A percentile compares a stretch with the other conserved stretches of the same genome.
Evolutionary conservation across 1,140 invertebrate species (phyloP).

Genomic region (Dreissena polymorpha): DNA sequence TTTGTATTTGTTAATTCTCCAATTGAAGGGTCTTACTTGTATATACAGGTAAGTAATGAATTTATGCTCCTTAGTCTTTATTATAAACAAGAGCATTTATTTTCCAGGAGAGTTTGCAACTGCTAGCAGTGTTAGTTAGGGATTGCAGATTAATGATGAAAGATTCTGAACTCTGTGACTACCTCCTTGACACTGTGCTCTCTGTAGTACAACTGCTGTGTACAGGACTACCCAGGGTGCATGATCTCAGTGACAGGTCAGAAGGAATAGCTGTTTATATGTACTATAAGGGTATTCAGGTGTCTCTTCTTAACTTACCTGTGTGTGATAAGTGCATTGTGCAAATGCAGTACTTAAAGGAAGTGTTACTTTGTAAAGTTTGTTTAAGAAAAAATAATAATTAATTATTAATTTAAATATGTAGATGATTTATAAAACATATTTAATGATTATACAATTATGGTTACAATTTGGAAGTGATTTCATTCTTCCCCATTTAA

Average conservation of each 20-base stretch:
- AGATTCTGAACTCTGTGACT: conserved; percentile 53
- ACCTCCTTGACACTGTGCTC: conserved; percentile 60
- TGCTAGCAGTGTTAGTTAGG: conserved; percentile 48
- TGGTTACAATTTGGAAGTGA: too few species aligned
- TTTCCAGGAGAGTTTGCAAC: conserved; percentile 57
- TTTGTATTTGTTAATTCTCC: not conserved
- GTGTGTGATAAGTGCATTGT: not conserved
- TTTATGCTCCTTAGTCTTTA: not conserved
- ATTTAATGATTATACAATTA: too few species aligned
- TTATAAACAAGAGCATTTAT: not conserved
- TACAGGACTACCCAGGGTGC: conserved; percentile 38
- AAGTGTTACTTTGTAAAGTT: not conserved
- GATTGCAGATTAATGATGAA: conserved; percentile 53
- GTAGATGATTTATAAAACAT: not conserved
- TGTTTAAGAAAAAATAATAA: conserved; percentile 2
- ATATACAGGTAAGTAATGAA: not conserved
- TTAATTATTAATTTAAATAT: not conserved
- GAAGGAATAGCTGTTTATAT: not conserved
- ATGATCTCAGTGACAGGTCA: not conserved
- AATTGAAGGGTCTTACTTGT: not conserved
- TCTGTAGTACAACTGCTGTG: conserved; percentile 62
- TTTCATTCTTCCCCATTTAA: too few species aligned
- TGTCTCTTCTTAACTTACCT: not conserved
- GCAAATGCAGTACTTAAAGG: not conserved
- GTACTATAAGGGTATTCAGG: not conserved